Evolutionary conservation across 1,140 invertebrate genomes (phyloP).

Genomic region (Bilobella aurantiaca): DNA sequence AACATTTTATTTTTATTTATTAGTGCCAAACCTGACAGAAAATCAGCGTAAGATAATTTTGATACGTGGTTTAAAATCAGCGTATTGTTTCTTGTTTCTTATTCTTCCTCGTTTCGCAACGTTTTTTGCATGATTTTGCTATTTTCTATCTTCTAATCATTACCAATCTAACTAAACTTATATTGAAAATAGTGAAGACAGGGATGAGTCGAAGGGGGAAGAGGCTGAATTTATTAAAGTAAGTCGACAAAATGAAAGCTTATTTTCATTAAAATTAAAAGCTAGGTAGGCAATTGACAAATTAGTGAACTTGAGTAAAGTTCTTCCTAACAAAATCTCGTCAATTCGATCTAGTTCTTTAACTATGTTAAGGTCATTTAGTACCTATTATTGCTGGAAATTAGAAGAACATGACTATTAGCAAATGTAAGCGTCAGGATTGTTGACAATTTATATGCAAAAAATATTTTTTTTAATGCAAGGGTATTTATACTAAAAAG

Average conservation of each 20-base stretch:
- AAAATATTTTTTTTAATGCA: too few relatives aligned
- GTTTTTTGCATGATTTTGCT: not conserved
- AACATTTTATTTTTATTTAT: not conserved
- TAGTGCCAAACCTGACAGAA: not conserved
- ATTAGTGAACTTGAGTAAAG: too few relatives aligned
- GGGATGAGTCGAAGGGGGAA: not conserved
- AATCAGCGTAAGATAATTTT: not conserved
- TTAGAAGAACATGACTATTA: too few relatives aligned
- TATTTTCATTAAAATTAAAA: not conserved
- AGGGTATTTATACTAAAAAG: too few relatives aligned
- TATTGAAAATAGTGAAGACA: not conserved
- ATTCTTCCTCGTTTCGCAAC: not conserved
- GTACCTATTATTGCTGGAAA: too few relatives aligned
- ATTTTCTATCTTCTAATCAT: not conserved
- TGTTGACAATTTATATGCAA: too few relatives aligned
- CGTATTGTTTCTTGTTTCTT: not conserved
- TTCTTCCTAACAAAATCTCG: too few relatives aligned
- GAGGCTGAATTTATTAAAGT: constrained; percentile 3
- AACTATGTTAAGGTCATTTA: not conserved
- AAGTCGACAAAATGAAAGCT: too few relatives aligned
- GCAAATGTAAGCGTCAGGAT: too few relatives aligned
- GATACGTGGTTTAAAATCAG: not conserved
- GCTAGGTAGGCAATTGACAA: too few relatives aligned
- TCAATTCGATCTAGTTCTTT: too few relatives aligned
- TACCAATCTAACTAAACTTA: not conserved